Evolutionary conservation across 2,888 invertebrate species (phyloP).

Genomic region (Rhimphoctona megacephalus): DNA sequence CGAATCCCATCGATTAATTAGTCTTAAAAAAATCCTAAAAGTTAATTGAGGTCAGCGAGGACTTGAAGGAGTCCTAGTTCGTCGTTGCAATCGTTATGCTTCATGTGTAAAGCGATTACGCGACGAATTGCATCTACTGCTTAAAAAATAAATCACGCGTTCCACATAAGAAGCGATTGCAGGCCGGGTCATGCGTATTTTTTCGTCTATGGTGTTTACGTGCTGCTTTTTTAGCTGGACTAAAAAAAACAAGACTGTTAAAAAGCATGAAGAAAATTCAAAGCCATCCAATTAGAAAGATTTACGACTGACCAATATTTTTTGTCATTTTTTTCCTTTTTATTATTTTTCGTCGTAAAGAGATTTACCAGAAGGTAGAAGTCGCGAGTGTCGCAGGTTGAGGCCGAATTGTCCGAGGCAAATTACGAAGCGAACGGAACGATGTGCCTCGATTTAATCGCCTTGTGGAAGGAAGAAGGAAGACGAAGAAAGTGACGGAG

Average conservation of each 20-base stretch:
- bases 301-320: background rate
- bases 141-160: constrained; percentile 12
- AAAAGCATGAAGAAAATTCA: background rate
- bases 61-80: background rate
- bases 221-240: background rate
- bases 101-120: background rate
- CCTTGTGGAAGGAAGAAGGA: constrained; percentile 48
- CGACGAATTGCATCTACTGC: background rate
- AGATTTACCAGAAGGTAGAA: background rate
- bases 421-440: constrained; percentile 24
- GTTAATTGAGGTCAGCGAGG: background rate
- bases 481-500: constrained; percentile 65
- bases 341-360: background rate
- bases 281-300: background rate
- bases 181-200: background rate
- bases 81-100: constrained; percentile 3
- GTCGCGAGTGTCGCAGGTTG: constrained; percentile 31
- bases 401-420: constrained; percentile 27
- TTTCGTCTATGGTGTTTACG: constrained; percentile 24
- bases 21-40: background rate
- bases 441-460: constrained; percentile 9
- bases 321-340: background rate
- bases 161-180: constrained; percentile 15
- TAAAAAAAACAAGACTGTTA: background rate
- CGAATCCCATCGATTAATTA: background rate